Evolutionary conservation across 1,140 invertebrate genomes (phyloP).

Genomic region (Drosophila mayri): DNA sequence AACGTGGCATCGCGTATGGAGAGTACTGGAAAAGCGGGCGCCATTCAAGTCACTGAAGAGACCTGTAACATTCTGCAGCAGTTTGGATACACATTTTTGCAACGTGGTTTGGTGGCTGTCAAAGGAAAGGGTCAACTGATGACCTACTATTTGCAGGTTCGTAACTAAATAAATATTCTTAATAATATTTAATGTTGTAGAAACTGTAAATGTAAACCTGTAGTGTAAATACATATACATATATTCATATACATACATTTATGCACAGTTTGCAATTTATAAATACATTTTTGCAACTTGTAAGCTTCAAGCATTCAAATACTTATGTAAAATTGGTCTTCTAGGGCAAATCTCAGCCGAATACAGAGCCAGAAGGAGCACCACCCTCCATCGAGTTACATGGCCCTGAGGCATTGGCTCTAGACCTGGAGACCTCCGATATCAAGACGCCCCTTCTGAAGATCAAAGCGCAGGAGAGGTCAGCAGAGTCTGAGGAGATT

Average conservation of each 20-base stretch:
- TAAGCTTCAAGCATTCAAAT: not conserved
- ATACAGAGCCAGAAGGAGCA: constrained; percentile 22
- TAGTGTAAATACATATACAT: too few relatives aligned
- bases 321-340: not conserved
- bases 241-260: too few relatives aligned
- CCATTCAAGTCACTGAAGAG: constrained; percentile 98
- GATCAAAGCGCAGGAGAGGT: constrained; percentile 49
- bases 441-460: constrained; percentile 74
- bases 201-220: too few relatives aligned
- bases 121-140: constrained; percentile 98
- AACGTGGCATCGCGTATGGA: constrained; percentile 99
- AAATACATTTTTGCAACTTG: too few relatives aligned
- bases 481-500: constrained; percentile 26
- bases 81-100: constrained; percentile 96
- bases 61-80: constrained; percentile 93
- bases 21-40: constrained; percentile 97
- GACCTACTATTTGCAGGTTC: constrained; percentile 95
- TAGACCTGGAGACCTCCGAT: constrained; percentile 62
- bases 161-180: too few relatives aligned
- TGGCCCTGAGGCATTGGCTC: constrained; percentile 10
- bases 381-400: constrained; percentile 31
- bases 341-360: constrained; percentile 61
- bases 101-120: constrained; percentile 95
- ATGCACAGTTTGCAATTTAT: too few relatives aligned
- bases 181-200: not conserved